These are phyloP conservation scores for Carassius gibelio DNA, from an alignment of 2,113 vertebrate genomes.

Conservation along the genomic window DNA sequence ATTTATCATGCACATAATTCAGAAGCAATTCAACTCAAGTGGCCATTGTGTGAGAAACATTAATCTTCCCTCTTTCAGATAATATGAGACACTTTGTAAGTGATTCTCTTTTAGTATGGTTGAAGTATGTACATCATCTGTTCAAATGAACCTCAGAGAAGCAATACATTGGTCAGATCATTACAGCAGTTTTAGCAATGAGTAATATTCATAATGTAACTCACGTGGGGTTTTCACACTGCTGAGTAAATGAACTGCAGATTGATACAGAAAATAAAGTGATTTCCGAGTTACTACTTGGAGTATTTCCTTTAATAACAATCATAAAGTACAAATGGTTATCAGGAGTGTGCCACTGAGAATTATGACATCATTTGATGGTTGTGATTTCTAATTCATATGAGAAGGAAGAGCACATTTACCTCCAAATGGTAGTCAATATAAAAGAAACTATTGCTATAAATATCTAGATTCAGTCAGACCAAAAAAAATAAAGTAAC, in stretches of 20 bases:
- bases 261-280: background rate
- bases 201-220: background rate
- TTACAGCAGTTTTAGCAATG: background rate
- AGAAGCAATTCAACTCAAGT: slow-evolving; percentile 14
- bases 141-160: background rate
- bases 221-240: background rate
- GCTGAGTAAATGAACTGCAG: background rate
- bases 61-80: slow-evolving; percentile 33
- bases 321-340: background rate
- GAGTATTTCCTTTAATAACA: background rate
- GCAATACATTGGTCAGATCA: background rate
- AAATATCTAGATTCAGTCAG: background rate
- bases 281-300: background rate
- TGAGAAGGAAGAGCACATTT: background rate
- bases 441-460: background rate
- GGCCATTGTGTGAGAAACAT: slow-evolving; percentile 29
- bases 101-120: slow-evolving; percentile 11
- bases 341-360: background rate
- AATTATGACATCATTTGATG: background rate
- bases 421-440: background rate
- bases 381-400: slow-evolving; percentile 4
- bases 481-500: background rate
- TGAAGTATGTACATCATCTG: background rate
- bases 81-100: slow-evolving; percentile 37
- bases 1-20: slow-evolving; percentile 28